Percentiles rank a stretch among this genome's conserved stretches.
These are phyloP conservation scores for Rhinogobius similis DNA, from an alignment of 2,113 vertebrate genomes.

Conservation along the genomic window DNA sequence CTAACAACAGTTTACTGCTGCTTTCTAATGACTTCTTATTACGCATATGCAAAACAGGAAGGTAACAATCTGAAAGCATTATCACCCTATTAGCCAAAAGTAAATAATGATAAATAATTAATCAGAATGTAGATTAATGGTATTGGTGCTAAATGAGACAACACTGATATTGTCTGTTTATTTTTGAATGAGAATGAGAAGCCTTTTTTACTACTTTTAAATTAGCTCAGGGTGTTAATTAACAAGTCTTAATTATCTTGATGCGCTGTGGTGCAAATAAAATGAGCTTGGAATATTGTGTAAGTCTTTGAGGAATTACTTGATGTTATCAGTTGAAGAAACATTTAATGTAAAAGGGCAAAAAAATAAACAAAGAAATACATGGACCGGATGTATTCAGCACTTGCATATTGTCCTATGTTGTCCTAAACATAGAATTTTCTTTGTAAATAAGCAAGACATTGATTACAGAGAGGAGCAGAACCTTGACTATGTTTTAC, in stretches of 20 bases:
- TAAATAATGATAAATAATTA: background rate
- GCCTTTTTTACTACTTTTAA: background rate
- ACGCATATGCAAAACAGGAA: background rate
- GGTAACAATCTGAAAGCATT: background rate
- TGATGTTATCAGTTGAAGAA: background rate
- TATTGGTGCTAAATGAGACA: background rate
- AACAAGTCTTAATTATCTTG: background rate
- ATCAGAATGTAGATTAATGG: background rate
- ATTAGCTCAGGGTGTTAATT: background rate
- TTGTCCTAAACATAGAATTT: conserved; percentile 13
- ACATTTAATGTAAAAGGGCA: background rate
- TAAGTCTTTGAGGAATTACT: background rate
- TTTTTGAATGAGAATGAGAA: background rate
- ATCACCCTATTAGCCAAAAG: background rate
- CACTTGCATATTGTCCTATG: background rate
- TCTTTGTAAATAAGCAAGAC: conserved; percentile 41
- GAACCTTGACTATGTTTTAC: conserved; percentile 5
- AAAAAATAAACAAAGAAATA: background rate
- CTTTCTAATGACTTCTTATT: background rate
- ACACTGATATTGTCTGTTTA: background rate
- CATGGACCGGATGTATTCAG: background rate
- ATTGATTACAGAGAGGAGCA: conserved; percentile 22
- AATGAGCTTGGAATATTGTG: background rate
- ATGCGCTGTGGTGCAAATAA: background rate
- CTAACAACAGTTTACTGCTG: background rate